Base-by-base conservation (phyloP, 2,797 vertebrate species). In the Danionella dracula region DNA sequence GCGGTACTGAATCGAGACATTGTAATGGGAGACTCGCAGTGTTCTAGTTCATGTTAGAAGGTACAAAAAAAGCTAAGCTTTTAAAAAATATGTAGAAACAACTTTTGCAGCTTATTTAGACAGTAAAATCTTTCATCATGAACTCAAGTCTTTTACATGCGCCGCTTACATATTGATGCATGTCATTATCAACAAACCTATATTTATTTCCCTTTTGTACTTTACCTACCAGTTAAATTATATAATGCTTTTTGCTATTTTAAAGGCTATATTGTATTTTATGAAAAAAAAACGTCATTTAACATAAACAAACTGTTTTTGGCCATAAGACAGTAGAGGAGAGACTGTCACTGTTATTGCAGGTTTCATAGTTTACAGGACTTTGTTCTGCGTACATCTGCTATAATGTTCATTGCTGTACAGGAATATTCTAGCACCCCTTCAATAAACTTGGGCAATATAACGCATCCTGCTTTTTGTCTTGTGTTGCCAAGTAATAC, bases 161-260 rank as follows among this genome's bases (percentile, higher is more conserved):
- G 58, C 71, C 71, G 73, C 68, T 78, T 77, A 73, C 68, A 66
- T 68, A 56, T 70, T 27, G n/a, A 73, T 68, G 76, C 72, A 73
- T 69, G 71, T 74, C 64, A 57, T 74, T 53, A 71, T 73, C 74
- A 63, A 59, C 31, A 56, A 71, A 71, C 74, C 32, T 53, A 66
- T 77, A 76, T 76, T 81, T 79, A 76, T 78, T 77, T 63, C 49
- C 63, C 66, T 68, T 70, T 70, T 60, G 46, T 48, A 54, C 56
- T 50, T 44, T 55, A 49, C 49, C 17, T 55, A 19, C 40, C 69
- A 69, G 73, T 67, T 54, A 66, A 74, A 70, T 41, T 78, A 57
- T 73, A 66, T 72, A 62, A 78, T 73, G 50, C 45, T 73, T 75
- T 73, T 38, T 56, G 41, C 40, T 13, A 49, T 59, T 69, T 68